Conservation (phyloP, 2,797 vertebrate species). For the Sebastes paucispinis region DNA sequence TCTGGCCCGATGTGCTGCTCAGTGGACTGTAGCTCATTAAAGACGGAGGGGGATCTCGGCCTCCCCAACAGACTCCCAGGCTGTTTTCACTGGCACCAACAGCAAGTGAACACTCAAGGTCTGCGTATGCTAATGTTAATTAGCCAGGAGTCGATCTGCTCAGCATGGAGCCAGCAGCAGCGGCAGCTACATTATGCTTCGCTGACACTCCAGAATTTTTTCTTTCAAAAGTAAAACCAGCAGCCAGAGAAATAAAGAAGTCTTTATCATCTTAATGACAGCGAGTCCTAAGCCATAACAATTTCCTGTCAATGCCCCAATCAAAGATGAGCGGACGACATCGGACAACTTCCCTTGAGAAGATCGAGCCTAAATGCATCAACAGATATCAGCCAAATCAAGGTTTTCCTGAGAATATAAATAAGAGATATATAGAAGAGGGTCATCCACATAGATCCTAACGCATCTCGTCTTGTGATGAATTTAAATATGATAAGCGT, state of each 20-base stretch:
- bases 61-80: not conserved
- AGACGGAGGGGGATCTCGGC: not conserved
- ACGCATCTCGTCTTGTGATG: accelerated
- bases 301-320: no score
- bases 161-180: not conserved
- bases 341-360: no score
- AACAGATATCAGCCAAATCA: no score
- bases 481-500: not conserved
- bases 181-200: not conserved
- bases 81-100: not conserved
- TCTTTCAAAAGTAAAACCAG: not conserved
- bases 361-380: no score
- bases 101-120: not conserved
- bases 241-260: not conserved
- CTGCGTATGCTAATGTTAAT: constrained; percentile 37
- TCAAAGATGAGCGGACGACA: no score
- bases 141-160: not conserved
- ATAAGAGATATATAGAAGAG: no score
- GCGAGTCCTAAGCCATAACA: no score
- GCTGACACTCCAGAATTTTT: not conserved
- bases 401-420: no score
- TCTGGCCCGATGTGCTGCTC: not conserved
- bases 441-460: not conserved
- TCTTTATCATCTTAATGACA: no score
- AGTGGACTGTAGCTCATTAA: constrained; percentile 34